Base-by-base conservation (phyloP, 2,113 vertebrate genomes). In the Echinops telfairi region DNA sequence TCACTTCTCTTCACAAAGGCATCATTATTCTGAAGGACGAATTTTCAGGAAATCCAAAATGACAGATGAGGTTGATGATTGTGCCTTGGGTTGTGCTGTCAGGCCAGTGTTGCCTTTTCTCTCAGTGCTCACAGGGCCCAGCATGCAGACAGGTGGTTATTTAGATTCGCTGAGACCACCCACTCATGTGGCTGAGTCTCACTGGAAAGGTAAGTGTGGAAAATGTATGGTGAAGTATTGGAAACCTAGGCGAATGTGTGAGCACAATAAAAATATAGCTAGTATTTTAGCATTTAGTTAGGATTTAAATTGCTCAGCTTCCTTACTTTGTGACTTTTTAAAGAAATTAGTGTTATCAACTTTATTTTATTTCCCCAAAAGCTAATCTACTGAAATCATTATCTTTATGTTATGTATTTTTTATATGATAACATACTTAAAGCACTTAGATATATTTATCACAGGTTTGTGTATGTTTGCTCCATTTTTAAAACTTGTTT, bases 1-100 rank as follows among this genome's bases (percentile, higher is more conserved):
- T 96, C 91, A 84, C 81, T 92, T 91, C 86, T 92, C 76, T 91
- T 95, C 89, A 88, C 78, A 81, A 90, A 90, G 16, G 90, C 40
- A 10, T 88, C 58, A 40, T 87, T 89, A 78, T 22, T 53, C 10
- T 92, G 73, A 47, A 70, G 15, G 71, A 8, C 81, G 95, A 47
- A 71, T 88, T 93, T 94, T 90, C 76, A 94, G 83, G 68, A 93
- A 91, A 83, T 84, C 16, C 9, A 58, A n/a, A 79, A 75, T 79
- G 22, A 79, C 92, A 20, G 4, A 1, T 86, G 57, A 76, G 38
- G 64, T 20, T 78, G 38, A 25, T 40, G n/a, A 43, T 84, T 62
- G 22, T 70, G 25, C 15, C 10, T 0, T 43, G 11, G 23, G 8
- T 84, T 66, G 79, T 58, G 15, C 25, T 29, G 33, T 71, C 40